Evolutionary conservation across 2,888 invertebrate genomes (phyloP), one percentile per base, ranked within the genome.

Genomic region (Lithophane socia): DNA sequence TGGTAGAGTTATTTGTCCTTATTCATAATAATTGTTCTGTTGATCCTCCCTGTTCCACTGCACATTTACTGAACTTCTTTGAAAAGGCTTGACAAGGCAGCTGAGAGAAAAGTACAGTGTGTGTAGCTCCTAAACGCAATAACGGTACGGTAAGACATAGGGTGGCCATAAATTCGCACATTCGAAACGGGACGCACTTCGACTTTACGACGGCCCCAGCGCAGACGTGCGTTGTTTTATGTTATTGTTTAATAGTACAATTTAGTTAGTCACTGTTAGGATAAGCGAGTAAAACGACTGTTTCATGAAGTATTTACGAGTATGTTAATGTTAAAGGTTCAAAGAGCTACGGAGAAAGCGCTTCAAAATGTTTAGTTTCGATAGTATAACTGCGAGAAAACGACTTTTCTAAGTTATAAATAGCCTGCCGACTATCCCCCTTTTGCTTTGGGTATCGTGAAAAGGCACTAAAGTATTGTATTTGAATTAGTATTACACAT

Each of bases 91-190:
- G 29, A 56, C n/a, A 65, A 24, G 47, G 29, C 56, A 77, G 12
- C 71, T 52, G 37, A 49, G 29, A 61, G 61, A 60, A 61, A 54
- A 72, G 37, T 72, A 64, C 72, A 64, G 80, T 86, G 84, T 75
- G 75, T 61, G 29, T 42, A 60, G 29, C n/a, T 79, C 80, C 66
- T 86, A 67, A 83, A 86, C 56, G 21, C 29, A 60, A 58, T 80
- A 88, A 87, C 87, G 87, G 89, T 79, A 82, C 71, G 44, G 16
- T 5, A 44, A 69, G 64, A 65, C 72, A 37, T 77, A 80, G 80
- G 79, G 86, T 75, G 71, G 68, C 80, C 77, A 87, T 87, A 86
- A 88, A 87, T 84, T 76, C 64, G 60, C 74, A 77, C 77, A 73
- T 88, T 80, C 78, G 67, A 73, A 88, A 85, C 80, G 75, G 87